These are phyloP conservation scores for Stegana nigrithorax DNA, from an alignment of 2,888 invertebrate genomes.

Conservation along the genomic window DNA sequence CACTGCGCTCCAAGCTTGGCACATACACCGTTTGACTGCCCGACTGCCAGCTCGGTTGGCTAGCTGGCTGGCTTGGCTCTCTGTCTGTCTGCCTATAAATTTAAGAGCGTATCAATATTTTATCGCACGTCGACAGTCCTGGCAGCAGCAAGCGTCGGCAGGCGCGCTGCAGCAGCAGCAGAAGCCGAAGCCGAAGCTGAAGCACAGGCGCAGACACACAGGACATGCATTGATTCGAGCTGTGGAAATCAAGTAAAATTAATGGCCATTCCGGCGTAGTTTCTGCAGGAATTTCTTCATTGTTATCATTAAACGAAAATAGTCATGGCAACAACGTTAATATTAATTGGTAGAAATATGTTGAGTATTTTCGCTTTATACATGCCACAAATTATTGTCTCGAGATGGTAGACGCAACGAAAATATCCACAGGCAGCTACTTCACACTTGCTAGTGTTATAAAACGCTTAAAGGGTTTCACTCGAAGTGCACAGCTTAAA, in stretches of 20 bases:
- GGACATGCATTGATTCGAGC: background rate
- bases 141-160: background rate
- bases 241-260: constrained; percentile 15
- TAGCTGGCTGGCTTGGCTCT: too few species aligned
- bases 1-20: too few species aligned
- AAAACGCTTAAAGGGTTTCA: too few species aligned
- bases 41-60: too few species aligned
- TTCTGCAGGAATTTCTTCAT: background rate
- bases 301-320: constrained; percentile 8
- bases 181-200: background rate
- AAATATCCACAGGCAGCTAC: too few species aligned
- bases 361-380: background rate
- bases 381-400: background rate
- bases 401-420: too few species aligned
- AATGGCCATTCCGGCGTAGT: background rate
- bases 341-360: constrained; percentile 12
- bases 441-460: too few species aligned
- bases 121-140: constrained; percentile 8
- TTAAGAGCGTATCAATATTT: constrained; percentile 5
- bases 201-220: background rate
- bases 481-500: too few species aligned
- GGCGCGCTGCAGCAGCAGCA: background rate
- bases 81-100: too few species aligned
- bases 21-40: too few species aligned
- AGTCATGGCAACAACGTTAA: background rate